Base-by-base conservation (phyloP, 2,888 invertebrate genomes). In the Nymphalis c-album region DNA sequence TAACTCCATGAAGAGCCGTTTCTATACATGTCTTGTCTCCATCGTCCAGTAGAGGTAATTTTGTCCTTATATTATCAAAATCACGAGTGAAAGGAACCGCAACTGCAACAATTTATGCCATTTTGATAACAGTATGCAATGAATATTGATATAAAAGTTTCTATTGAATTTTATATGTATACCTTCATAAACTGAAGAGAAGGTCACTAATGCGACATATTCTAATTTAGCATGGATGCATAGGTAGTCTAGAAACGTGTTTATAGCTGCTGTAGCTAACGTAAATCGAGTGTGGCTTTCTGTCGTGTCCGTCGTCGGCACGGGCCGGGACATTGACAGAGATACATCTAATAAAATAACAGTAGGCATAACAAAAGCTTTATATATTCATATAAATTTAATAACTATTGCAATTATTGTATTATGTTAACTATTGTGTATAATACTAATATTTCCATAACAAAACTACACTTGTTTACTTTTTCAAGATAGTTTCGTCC, bases 1-100 rank as follows among this genome's bases (percentile, higher is more conserved):
- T 96, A 1, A 97, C 95, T 22, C 96, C 97, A 77, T 95, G 94
- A 3, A 98, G 90, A 60, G 96, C 96, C 7, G 94, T 94, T 80
- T 97, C 96, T 69, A 98, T 93, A 78, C 96, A 96, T 0, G 98
- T 97, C 85, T 97, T 97, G 81, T 98, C 98, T 78, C 95, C 96
- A 77, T 97, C 96, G 71, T 97, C 97, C 8, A 98, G 90, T 69
- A 94, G 95, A 71, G 94, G 94, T 1, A 98, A 86, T 75, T 96
- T 96, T 20, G 94, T 92, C 75, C 96, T 95, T 71, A 98, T 95
- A 46, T 92, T 90, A 71, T 96, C 97, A 85, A 96, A 97, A 78
- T 98, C 98, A 67, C 98, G 93, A 0, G 98, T 98, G 80, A 98
- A 99, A 20, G 96, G 95, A 50, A 96, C 96, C 46, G 96, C 94